Percentiles rank a stretch among this genome's conserved stretches.
Evolutionary conservation across 2,797 vertebrate genomes (phyloP).

Genomic region (Anguilla pacifica): DNA sequence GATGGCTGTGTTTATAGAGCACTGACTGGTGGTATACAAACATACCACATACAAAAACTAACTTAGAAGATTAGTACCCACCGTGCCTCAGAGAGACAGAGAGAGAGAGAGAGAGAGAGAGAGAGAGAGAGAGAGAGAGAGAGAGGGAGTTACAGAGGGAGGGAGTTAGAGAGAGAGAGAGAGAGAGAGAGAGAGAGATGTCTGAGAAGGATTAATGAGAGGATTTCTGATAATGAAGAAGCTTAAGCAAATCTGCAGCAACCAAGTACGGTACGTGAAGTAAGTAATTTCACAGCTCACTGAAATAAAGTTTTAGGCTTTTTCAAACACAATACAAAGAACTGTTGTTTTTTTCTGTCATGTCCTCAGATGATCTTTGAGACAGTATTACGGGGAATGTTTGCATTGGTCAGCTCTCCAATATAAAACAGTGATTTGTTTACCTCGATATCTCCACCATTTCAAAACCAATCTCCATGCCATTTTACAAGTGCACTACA

Average conservation of each 20-base stretch:
- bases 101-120: not conserved
- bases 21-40: not conserved
- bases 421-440: too few species aligned
- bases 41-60: not conserved
- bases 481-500: too few species aligned
- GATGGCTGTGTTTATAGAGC: not conserved
- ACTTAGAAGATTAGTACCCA: not conserved
- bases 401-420: too few species aligned
- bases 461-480: too few species aligned
- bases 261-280: not conserved
- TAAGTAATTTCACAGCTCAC: constrained; percentile 16
- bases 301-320: constrained; percentile 8
- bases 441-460: too few species aligned
- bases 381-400: not conserved
- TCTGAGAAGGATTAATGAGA: not conserved
- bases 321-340: not conserved
- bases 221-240: constrained; percentile 1
- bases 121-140: not conserved
- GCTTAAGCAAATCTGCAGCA: constrained; percentile 2
- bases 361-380: constrained; percentile 12
- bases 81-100: not conserved
- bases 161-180: not conserved
- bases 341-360: constrained; percentile 6
- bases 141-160: not conserved
- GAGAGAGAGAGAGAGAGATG: not conserved